Base-by-base conservation (phyloP, 2,888 invertebrate genomes). In the Cyclophora albipunctata region DNA sequence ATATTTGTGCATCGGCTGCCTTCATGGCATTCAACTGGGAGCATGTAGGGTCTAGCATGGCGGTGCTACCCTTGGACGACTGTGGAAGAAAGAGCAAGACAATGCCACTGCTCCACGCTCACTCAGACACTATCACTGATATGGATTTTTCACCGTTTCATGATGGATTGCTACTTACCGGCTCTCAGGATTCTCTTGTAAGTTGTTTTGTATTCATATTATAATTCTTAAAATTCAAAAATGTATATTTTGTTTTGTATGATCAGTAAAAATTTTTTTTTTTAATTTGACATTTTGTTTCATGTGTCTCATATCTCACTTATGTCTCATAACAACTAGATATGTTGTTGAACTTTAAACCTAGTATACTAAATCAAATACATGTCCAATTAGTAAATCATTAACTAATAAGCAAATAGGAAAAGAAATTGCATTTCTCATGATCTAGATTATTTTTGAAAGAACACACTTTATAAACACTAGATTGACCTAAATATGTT, bases 21-120 rank as follows among this genome's bases (percentile, higher is more conserved):
- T 97, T 97, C 75, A 96, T 98, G 94, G 98, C 97, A 7, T 98
- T 98, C 75, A 97, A 97, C 78, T 95, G 96, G 90, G 98, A 98
- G 80, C 95, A 96, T 74, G 95, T 95, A 64, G 94, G 97, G 35
- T 96, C 97, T 2, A 96, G 95, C 87, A 90, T 98, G 69, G 98
- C 97, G 0, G 94, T 97, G 34, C 81, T 98, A 62, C 95, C 97
- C 0, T 84, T 98, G 45, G 95, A 95, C 66, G 95, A 97, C 73
- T 95, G 94, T 64, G 98, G 98, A 0, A 91, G 97, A 58, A 95
- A 96, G 79, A 94, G 95, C 72, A 95, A 96, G 88, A 93, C 93
- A 34, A 95, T 96, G 94, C 96, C 96, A 3, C 73, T 96, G 55
- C 89, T 96, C 47, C 94, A 96, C 81, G 95, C 94, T 7, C 95